Conservation (phyloP, 2,113 vertebrate genomes). For the Leuciscus idus region DNA sequence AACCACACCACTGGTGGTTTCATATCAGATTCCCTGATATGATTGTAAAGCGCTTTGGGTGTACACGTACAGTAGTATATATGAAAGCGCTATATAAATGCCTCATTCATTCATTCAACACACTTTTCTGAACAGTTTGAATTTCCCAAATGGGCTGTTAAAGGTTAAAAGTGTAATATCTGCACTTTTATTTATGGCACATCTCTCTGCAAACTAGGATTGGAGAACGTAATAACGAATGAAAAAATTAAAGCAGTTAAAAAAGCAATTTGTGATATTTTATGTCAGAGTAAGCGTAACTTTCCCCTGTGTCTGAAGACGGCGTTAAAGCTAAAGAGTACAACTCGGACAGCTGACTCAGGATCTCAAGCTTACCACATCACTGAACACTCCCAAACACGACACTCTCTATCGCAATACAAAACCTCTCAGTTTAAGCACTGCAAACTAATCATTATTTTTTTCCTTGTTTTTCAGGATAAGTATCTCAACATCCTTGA, state of each 20-base stretch:
- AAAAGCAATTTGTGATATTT: slow-evolving; percentile 4
- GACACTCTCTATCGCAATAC: not conserved
- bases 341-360: slow-evolving; percentile 37
- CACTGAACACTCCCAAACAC: not conserved
- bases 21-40: too few relatives aligned
- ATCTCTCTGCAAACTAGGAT: too few relatives aligned
- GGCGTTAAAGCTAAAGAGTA: slow-evolving; percentile 37
- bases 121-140: too few relatives aligned
- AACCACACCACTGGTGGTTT: too few relatives aligned
- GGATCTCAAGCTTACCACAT: slow-evolving; percentile 21
- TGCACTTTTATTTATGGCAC: too few relatives aligned
- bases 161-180: too few relatives aligned
- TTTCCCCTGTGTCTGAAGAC: not conserved
- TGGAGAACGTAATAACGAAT: too few relatives aligned
- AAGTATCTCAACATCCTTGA: not conserved
- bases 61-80: too few relatives aligned
- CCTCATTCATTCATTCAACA: too few relatives aligned
- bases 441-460: not conserved
- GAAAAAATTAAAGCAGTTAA: not conserved
- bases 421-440: not conserved
- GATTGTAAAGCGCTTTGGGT: too few relatives aligned
- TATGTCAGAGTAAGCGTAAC: not conserved
- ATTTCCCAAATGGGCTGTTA: too few relatives aligned
- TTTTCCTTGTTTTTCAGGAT: not conserved
- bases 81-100: too few relatives aligned